These are phyloP conservation scores for Crioceris asparagi DNA, from an alignment of 2,888 invertebrate species.

Conservation along the genomic window DNA sequence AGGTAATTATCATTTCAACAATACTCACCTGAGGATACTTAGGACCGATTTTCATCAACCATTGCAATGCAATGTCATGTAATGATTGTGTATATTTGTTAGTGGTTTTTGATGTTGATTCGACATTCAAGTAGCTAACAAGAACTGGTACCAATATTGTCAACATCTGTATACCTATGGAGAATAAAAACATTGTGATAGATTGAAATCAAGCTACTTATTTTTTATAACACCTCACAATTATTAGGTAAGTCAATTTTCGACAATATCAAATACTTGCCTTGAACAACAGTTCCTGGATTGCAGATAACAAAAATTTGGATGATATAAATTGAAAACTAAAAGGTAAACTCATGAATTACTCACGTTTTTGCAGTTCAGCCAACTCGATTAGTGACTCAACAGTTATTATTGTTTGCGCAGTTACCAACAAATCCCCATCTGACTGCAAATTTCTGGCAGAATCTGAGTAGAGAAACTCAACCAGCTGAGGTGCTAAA, in stretches of 20 bases:
- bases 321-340: no score
- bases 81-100: slow-evolving; percentile 57
- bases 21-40: slow-evolving; percentile 69
- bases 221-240: no score
- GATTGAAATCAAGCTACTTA: no score
- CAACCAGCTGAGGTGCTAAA: slow-evolving; percentile 67
- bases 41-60: slow-evolving; percentile 85
- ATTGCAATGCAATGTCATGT: slow-evolving; percentile 82
- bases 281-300: no score
- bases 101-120: slow-evolving; percentile 47
- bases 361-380: slow-evolving; percentile 69
- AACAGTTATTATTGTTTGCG: slow-evolving; percentile 63
- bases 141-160: slow-evolving; percentile 83
- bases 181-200: no score
- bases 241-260: no score
- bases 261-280: no score
- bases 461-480: slow-evolving; percentile 57
- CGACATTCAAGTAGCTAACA: slow-evolving; percentile 72
- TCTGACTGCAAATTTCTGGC: slow-evolving; percentile 52
- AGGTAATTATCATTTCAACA: slow-evolving; percentile 1
- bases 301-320: no score
- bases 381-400: slow-evolving; percentile 65
- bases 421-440: slow-evolving; percentile 56
- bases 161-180: slow-evolving; percentile 85
- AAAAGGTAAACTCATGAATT: slow-evolving; percentile 15